phyloP scores from a whole-genome alignment of 1,140 invertebrate genomes.

The Himalopsyche phryganea region DNA sequence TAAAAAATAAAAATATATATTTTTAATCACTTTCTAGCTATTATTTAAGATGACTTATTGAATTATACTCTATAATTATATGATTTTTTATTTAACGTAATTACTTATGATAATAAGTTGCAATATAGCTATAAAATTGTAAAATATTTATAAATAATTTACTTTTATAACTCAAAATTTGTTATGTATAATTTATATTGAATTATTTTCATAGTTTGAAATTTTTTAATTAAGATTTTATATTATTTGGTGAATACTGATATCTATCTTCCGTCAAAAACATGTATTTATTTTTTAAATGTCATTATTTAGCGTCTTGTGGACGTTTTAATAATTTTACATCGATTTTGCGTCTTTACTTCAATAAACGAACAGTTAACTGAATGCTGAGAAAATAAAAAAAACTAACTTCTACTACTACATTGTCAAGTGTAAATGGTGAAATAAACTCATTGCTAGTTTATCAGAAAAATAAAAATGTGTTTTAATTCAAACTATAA shows the following conservation, averaged over 20 bases:
- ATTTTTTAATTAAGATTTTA: not conserved
- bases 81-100: too few relatives aligned
- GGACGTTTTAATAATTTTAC: too few relatives aligned
- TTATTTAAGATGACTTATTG: too few relatives aligned
- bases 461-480: conserved; percentile 48
- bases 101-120: too few relatives aligned
- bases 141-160: not conserved
- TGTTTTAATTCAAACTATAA: conserved; percentile 14
- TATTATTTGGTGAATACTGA: not conserved
- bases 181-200: not conserved
- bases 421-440: conserved; percentile 58
- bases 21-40: too few relatives aligned
- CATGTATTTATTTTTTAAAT: too few relatives aligned
- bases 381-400: not conserved
- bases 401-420: conserved; percentile 37
- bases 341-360: too few relatives aligned
- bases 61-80: too few relatives aligned
- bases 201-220: not conserved
- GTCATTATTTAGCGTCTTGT: too few relatives aligned
- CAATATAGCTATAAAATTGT: not conserved
- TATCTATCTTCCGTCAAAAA: too few relatives aligned
- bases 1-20: too few relatives aligned
- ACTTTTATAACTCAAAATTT: not conserved
- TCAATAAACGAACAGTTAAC: not conserved
- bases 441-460: conserved; percentile 59